Base-by-base conservation (phyloP, 2,888 invertebrate species). In the Papilio gigon region DNA sequence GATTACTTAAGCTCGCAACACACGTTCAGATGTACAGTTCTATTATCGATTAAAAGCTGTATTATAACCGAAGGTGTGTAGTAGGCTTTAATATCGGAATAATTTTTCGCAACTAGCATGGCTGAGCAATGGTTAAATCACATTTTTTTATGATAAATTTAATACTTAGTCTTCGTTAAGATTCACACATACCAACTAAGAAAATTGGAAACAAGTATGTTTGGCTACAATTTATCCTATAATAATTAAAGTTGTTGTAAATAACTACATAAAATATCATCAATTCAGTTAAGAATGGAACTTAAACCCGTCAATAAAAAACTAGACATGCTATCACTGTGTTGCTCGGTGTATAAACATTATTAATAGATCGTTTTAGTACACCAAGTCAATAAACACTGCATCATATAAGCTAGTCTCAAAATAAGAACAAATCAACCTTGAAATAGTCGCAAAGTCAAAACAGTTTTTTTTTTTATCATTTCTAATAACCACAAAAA, bases 401-500 rank as follows among this genome's bases (percentile, higher is more conserved):
- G 47, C 20, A 47, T 40, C 53, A 40, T 27, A 59, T 17, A 59
- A 25, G n/a, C 14, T 17, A 30, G 56, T 20, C 44, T 30, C n/a
- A 67, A 65, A n/a, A 66, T 17, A 61, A 40, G 42, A 65, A 61
- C 35, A 70, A 61, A 33, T 6, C 42, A 61, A 61, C 61, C 61
- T 61, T 61, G 61, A 42, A 42, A 44, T 37, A 40, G 40, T 30
- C 30, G 17, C 53, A 30, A 56, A 56, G 53, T 56, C 53, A 56
- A 53, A 53, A n/a, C 20, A 25, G 3, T 9, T 37, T 33, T 37
- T 37, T 14, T 53, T 56, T 4, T 30, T 27, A 17, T 14, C 25
- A 30, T 17, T 17, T 56, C 25, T 17, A 56, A 9, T 17, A 50
- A 14, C 20, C 22, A 47, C 22, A 27, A 47, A 22, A 9, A 50